Percentiles rank a stretch among this genome's conserved stretches.
Evolutionary conservation across 2,888 invertebrate species (phyloP).

Genomic region (Drosophila emarginata): DNA sequence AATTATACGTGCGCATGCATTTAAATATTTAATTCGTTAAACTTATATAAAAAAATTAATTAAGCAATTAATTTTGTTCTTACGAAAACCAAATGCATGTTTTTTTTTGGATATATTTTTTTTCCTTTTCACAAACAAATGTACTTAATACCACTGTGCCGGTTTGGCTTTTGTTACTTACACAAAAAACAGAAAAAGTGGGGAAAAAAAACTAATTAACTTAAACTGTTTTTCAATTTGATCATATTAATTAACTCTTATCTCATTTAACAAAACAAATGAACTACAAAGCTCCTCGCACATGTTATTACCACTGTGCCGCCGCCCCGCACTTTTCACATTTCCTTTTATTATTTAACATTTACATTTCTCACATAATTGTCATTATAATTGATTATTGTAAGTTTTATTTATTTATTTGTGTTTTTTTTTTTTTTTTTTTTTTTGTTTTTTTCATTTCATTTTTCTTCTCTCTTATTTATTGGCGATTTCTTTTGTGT

Average conservation of each 20-base stretch:
- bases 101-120: too few relatives aligned
- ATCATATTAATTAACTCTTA: conserved; percentile 1
- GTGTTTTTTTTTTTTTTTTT: conserved; percentile 41
- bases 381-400: conserved; percentile 60
- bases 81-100: too few relatives aligned
- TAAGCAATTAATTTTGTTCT: too few relatives aligned
- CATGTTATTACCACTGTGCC: conserved; percentile 38
- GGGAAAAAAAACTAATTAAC: neutral
- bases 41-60: too few relatives aligned
- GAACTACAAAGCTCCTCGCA: neutral
- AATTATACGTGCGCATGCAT: too few relatives aligned
- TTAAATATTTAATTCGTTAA: too few relatives aligned
- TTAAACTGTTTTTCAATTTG: neutral
- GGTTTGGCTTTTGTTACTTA: neutral
- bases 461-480: conserved; percentile 28
- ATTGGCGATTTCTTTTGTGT: conserved; percentile 37
- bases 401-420: conserved; percentile 41
- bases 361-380: conserved; percentile 19
- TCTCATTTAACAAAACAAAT: conserved; percentile 17
- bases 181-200: neutral
- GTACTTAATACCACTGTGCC: too few relatives aligned
- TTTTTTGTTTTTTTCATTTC: conserved; percentile 43
- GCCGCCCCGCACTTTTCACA: neutral
- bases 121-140: too few relatives aligned
- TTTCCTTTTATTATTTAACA: neutral